These are phyloP conservation scores for Meandrusa payeni DNA, from an alignment of 2,888 invertebrate species.

Conservation along the genomic window DNA sequence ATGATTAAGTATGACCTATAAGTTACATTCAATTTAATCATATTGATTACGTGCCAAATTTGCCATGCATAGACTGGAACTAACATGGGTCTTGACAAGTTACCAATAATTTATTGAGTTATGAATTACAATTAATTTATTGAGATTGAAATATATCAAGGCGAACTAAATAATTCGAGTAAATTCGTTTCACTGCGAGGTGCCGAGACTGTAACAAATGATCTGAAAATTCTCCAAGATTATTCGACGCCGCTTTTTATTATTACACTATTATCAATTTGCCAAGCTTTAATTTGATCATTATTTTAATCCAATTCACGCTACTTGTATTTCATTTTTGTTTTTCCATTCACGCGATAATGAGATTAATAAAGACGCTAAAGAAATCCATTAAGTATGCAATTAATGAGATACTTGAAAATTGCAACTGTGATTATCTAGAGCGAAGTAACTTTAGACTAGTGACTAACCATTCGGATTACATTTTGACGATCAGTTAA, in stretches of 20 bases:
- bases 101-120: constrained; percentile 17
- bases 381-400: constrained; percentile 23
- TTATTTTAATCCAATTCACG: constrained; percentile 43
- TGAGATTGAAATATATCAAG: constrained; percentile 28
- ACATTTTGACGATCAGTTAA: too few relatives aligned
- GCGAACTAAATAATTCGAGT: constrained; percentile 35
- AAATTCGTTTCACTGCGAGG: constrained; percentile 66
- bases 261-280: constrained; percentile 75
- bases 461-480: too few relatives aligned
- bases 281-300: constrained; percentile 65
- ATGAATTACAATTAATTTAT: constrained; percentile 24
- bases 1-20: too few relatives aligned
- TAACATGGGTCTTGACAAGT: not conserved
- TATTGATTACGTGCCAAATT: too few relatives aligned
- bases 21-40: too few relatives aligned
- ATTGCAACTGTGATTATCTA: not conserved
- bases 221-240: constrained; percentile 56
- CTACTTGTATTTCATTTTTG: constrained; percentile 26
- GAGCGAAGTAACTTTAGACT: not conserved
- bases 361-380: constrained; percentile 25
- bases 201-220: constrained; percentile 64
- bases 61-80: not conserved
- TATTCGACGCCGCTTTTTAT: constrained; percentile 51
- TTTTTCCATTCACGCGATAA: constrained; percentile 28
- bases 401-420: constrained; percentile 12